Evolutionary conservation across 2,797 vertebrate genomes (phyloP).

Genomic region (Cryptoblepharus egeriae): DNA sequence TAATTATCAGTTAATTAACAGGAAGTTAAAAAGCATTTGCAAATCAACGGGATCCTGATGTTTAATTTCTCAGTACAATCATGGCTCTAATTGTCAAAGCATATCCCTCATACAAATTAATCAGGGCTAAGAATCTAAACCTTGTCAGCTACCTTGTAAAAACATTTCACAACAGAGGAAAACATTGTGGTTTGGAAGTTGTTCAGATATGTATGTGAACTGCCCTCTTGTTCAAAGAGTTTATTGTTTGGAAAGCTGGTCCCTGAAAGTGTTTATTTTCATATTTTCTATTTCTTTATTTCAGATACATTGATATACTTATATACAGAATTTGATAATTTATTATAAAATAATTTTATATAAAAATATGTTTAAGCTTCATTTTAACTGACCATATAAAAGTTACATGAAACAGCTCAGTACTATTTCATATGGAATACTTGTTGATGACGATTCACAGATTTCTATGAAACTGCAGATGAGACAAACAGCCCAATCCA

Average conservation of each 20-base stretch:
- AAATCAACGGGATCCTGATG: not conserved
- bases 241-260: not conserved
- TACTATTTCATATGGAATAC: not conserved
- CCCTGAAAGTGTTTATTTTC: not conserved
- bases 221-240: not conserved
- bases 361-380: not conserved
- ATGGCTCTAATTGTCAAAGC: slow-evolving; percentile 25
- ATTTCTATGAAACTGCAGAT: not conserved
- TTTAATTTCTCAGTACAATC: slow-evolving; percentile 31
- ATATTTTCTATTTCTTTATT: no score
- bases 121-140: slow-evolving; percentile 32
- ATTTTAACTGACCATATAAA: not conserved
- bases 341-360: no score
- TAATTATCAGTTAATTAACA: not conserved
- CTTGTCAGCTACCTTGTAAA: not conserved
- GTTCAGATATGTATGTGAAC: not conserved
- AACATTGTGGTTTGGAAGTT: not conserved
- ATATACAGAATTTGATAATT: no score
- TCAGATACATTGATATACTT: no score
- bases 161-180: not conserved
- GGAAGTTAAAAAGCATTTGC: not conserved
- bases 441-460: not conserved
- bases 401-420: no score
- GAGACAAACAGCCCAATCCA: no score
- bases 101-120: not conserved